Conservation (phyloP, 2,888 invertebrate genomes). For the Drosophila siamana region DNA sequence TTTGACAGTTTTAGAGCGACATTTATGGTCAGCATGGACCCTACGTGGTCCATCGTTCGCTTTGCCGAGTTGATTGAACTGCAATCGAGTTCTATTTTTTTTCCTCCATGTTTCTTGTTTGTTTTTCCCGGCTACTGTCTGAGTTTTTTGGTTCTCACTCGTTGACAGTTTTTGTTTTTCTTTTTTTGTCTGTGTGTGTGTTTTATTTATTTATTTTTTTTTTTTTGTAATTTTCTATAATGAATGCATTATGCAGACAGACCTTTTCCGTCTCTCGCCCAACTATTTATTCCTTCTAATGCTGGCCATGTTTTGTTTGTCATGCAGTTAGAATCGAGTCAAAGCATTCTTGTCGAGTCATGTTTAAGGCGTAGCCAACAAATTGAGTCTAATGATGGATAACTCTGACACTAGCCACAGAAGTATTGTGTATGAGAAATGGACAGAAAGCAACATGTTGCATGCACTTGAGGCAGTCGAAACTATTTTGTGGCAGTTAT, state of each 20-base stretch:
- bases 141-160: conserved; percentile 47
- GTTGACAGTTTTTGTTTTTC: conserved; percentile 70
- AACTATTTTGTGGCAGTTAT: conserved; percentile 62
- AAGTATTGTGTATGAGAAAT: conserved; percentile 3
- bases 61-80: conserved; percentile 58
- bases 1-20: conserved; percentile 57
- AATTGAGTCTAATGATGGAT: conserved; percentile 78
- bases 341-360: conserved; percentile 62
- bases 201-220: no score
- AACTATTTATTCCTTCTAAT: neutral
- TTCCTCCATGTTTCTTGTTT: conserved; percentile 35
- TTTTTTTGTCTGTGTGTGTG: no score
- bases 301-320: conserved; percentile 49
- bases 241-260: conserved; percentile 70
- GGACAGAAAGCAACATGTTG: conserved; percentile 11
- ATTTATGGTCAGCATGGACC: conserved; percentile 36
- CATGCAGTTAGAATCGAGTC: conserved; percentile 61
- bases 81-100: conserved; percentile 39
- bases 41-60: conserved; percentile 11
- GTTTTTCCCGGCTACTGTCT: conserved; percentile 52
- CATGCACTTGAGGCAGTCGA: conserved; percentile 66
- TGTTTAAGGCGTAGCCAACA: conserved; percentile 71
- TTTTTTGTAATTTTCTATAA: conserved; percentile 76
- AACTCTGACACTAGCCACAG: conserved; percentile 44
- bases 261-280: conserved; percentile 3